Conservation (phyloP, 2,113 vertebrate genomes). For the Lamprologus speciosus region DNA sequence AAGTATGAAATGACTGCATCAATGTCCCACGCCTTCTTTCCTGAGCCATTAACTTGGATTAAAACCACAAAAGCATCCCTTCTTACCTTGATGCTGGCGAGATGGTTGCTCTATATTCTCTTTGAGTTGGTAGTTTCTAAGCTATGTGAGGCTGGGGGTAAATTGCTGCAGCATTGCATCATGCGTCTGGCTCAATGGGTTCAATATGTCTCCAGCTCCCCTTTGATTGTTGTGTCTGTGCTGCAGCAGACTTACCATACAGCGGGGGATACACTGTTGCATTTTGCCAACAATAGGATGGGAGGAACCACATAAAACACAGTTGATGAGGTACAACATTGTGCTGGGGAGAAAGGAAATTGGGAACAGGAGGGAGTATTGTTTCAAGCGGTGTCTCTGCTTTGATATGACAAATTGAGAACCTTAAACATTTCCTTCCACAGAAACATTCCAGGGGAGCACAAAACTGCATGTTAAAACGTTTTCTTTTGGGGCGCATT, state of each 20-base stretch:
- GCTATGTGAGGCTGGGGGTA: slow-evolving; percentile 35
- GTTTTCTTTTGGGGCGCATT: neutral
- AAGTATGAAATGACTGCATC: slow-evolving; percentile 33
- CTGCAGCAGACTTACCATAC: slow-evolving; percentile 23
- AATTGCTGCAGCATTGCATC: slow-evolving; percentile 71
- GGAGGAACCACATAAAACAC: slow-evolving; percentile 69
- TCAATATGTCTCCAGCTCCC: slow-evolving; percentile 61
- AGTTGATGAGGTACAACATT: slow-evolving; percentile 57
- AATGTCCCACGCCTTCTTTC: neutral
- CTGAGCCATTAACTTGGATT: slow-evolving; percentile 49
- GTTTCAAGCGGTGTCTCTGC: slow-evolving; percentile 43
- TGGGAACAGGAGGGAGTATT: slow-evolving; percentile 57
- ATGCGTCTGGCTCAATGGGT: slow-evolving; percentile 66
- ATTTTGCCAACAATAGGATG: slow-evolving; percentile 50
- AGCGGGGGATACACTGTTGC: slow-evolving; percentile 21
- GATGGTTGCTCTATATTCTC: neutral
- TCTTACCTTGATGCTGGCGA: slow-evolving; percentile 30
- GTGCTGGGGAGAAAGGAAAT: slow-evolving; percentile 59
- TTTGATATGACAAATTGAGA: slow-evolving; percentile 73
- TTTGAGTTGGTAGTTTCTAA: slow-evolving; percentile 39
- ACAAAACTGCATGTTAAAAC: neutral
- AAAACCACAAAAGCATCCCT: slow-evolving; percentile 42
- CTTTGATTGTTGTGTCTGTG: slow-evolving; percentile 69
- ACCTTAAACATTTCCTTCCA: slow-evolving; percentile 58
- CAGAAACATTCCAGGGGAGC: slow-evolving; percentile 6